Percentiles rank a stretch among this genome's conserved stretches.
These are phyloP conservation scores for Halichoerus grypus DNA, from an alignment of 2,113 vertebrate species.

Conservation along the genomic window DNA sequence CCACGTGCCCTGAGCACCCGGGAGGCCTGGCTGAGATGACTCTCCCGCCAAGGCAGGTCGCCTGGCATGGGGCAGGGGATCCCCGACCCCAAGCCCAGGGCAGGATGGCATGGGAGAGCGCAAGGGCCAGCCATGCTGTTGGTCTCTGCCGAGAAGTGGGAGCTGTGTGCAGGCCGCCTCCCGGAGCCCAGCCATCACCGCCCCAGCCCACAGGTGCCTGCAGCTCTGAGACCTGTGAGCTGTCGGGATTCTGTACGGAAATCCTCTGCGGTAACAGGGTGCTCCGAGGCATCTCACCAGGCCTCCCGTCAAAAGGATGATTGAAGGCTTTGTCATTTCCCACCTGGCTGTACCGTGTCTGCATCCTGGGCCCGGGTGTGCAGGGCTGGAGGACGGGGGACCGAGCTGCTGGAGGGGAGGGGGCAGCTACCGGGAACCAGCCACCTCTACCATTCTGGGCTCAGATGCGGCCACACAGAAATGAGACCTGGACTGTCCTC, in stretches of 20 bases:
- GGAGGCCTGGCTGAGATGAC: neutral
- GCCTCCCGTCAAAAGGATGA: neutral
- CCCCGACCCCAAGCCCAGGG: neutral
- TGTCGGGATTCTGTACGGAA: neutral
- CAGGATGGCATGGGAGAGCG: no score
- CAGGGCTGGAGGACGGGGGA: fast-evolving
- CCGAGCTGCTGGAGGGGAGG: neutral
- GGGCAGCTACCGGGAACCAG: neutral
- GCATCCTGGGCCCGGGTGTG: neutral
- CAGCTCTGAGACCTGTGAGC: neutral
- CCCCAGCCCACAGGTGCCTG: no score
- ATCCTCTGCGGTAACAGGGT: fast-evolving
- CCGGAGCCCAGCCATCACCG: neutral
- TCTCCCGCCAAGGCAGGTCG: neutral
- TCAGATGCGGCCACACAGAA: neutral
- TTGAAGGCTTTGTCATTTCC: neutral
- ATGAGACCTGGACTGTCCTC: neutral
- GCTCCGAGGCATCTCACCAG: neutral
- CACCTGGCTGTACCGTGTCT: neutral
- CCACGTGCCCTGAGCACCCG: fast-evolving
- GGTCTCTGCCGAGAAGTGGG: neutral
- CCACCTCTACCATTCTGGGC: neutral
- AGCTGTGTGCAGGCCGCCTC: neutral
- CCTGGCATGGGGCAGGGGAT: neutral
- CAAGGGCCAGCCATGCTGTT: fast-evolving